These are phyloP conservation scores for Andrena haemorrhoa DNA, from an alignment of 2,888 invertebrate species.

Conservation along the genomic window DNA sequence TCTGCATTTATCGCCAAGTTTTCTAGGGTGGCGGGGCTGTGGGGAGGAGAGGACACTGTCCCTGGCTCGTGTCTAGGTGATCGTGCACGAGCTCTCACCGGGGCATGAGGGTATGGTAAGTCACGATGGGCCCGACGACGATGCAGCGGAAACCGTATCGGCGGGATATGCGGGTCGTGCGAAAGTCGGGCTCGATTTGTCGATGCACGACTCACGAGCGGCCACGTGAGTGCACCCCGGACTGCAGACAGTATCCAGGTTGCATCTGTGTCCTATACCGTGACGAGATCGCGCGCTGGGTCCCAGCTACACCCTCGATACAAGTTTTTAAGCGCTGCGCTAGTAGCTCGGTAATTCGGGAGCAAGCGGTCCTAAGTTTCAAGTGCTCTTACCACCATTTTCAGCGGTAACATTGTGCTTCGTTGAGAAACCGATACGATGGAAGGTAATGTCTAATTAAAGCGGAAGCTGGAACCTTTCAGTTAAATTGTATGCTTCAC, in stretches of 20 bases:
- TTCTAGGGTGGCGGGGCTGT: constrained; percentile 44
- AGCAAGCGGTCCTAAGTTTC: no score
- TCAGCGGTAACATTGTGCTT: no score
- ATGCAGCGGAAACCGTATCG: constrained; percentile 59
- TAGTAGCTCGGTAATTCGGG: no score
- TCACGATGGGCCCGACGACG: constrained; percentile 63
- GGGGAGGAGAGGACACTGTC: constrained; percentile 44
- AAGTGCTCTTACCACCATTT: no score
- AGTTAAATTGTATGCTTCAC: no score
- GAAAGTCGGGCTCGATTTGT: constrained; percentile 74
- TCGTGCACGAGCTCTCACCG: constrained; percentile 61
- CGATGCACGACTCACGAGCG: constrained; percentile 69
- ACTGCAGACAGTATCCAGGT: neutral
- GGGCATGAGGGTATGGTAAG: constrained; percentile 64
- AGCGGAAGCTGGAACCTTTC: no score
- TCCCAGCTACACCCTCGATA: neutral
- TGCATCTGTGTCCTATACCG: neutral
- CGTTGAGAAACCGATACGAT: no score
- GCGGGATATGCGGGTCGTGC: constrained; percentile 71
- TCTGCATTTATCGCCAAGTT: constrained; percentile 77
- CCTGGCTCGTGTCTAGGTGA: constrained; percentile 62
- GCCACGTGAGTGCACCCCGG: constrained; percentile 21
- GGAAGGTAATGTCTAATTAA: no score
- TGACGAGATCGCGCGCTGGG: neutral
- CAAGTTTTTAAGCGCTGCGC: no score